phyloP scores from a whole-genome alignment of 1,140 invertebrate genomes.

The Hylaeus anthracinus region DNA sequence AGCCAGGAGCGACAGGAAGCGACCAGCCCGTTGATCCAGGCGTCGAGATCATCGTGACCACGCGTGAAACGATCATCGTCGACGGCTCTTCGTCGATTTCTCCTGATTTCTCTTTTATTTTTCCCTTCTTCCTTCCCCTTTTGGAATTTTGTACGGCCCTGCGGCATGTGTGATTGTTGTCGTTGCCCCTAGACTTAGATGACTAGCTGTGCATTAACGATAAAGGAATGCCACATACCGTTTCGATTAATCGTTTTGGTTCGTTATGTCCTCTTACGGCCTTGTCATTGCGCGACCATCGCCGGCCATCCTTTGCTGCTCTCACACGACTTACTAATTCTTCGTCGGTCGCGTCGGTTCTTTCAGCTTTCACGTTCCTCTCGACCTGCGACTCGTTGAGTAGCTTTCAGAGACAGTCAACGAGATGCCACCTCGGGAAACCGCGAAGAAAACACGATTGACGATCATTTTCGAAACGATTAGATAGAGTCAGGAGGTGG shows the following conservation, averaged over 20 bases:
- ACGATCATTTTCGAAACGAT: too few relatives aligned
- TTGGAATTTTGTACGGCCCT: conserved; percentile 73
- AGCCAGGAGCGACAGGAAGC: too few relatives aligned
- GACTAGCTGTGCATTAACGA: conserved; percentile 80
- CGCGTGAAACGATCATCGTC: background rate
- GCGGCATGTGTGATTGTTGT: conserved; percentile 81
- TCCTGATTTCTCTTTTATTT: conserved; percentile 23
- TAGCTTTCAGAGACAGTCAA: background rate
- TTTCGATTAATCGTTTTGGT: conserved; percentile 68
- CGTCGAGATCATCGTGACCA: too few relatives aligned
- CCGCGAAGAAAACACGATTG: too few relatives aligned
- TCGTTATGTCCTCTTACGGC: conserved; percentile 62
- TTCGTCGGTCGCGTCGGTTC: conserved; percentile 13
- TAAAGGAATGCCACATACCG: conserved; percentile 79
- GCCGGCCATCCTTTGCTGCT: conserved; percentile 46
- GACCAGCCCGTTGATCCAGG: too few relatives aligned
- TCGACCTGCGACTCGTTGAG: conserved; percentile 20
- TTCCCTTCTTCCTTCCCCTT: conserved; percentile 22
- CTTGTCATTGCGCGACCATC: conserved; percentile 52
- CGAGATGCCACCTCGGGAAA: background rate
- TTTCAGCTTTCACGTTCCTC: conserved; percentile 28
- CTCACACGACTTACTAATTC: conserved; percentile 37
- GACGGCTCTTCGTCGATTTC: background rate
- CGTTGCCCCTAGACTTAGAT: conserved; percentile 80
- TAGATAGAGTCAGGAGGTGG: too few relatives aligned